Evolutionary conservation across 2,888 invertebrate species (phyloP).

Genomic region (Mythimna ferrago): DNA sequence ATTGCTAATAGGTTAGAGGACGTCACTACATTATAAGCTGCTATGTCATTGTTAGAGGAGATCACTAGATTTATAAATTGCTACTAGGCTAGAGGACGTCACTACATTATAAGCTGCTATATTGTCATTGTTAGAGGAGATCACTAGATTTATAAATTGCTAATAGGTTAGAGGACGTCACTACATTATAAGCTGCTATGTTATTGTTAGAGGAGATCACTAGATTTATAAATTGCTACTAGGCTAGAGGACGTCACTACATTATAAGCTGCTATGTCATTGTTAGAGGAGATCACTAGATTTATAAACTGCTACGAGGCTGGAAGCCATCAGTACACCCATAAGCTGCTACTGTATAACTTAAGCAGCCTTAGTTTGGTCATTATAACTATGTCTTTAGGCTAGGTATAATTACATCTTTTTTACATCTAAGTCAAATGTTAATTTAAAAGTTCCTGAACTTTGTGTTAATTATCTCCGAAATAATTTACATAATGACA

Average conservation of each 20-base stretch:
- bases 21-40: neutral
- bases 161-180: neutral
- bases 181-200: neutral
- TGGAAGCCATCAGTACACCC: no score
- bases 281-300: neutral
- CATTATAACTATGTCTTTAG: neutral
- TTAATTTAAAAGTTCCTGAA: neutral
- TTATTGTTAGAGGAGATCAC: neutral
- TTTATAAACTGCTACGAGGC: no score
- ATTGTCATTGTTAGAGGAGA: neutral
- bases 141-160: neutral
- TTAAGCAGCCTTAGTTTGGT: neutral
- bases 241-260: neutral
- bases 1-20: neutral
- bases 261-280: neutral
- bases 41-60: neutral
- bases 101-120: no score
- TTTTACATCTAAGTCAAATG: neutral
- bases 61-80: no score
- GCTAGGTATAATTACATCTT: neutral
- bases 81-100: neutral
- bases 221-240: neutral
- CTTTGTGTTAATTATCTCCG: neutral
- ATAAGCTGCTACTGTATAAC: neutral
- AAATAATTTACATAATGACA: neutral